A percentile compares a stretch with the other conserved stretches of the same genome.
These are phyloP conservation scores for Campylorhamphus procurvoides DNA, from an alignment of 2,113 vertebrate species.

Conservation along the genomic window DNA sequence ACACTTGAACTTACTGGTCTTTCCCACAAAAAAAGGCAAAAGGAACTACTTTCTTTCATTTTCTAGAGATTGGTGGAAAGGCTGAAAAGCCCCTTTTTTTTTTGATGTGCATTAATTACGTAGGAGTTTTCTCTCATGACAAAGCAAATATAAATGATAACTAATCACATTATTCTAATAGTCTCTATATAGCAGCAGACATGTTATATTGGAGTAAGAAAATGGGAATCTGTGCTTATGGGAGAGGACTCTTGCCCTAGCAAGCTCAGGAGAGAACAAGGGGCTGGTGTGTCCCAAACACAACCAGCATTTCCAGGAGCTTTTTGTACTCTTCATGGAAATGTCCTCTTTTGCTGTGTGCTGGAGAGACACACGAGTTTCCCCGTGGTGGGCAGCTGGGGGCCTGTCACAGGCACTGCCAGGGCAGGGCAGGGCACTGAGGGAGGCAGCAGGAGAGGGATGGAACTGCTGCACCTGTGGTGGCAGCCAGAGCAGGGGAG, in stretches of 20 bases:
- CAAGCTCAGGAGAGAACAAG: background rate
- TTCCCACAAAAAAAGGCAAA: background rate
- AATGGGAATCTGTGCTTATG: background rate
- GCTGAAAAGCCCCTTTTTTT: background rate
- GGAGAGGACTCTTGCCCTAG: background rate
- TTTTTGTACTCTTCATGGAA: background rate
- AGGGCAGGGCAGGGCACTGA: background rate
- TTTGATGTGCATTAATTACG: background rate
- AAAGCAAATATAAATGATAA: background rate
- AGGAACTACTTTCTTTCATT: background rate
- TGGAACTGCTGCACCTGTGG: background rate
- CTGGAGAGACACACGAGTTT: background rate
- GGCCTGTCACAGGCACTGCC: background rate
- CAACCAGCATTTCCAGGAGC: background rate
- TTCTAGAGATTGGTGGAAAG: rapidly evolving
- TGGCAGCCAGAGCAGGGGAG: background rate
- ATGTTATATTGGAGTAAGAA: background rate
- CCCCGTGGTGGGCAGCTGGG: rapidly evolving
- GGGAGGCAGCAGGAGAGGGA: background rate
- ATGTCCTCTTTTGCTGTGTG: background rate
- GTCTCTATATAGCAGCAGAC: background rate
- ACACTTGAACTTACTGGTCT: background rate
- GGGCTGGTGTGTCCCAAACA: background rate
- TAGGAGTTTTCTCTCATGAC: background rate
- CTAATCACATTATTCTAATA: background rate